phyloP scores from a whole-genome alignment of 2,888 invertebrate species.

The Sminthurides aquaticus region DNA sequence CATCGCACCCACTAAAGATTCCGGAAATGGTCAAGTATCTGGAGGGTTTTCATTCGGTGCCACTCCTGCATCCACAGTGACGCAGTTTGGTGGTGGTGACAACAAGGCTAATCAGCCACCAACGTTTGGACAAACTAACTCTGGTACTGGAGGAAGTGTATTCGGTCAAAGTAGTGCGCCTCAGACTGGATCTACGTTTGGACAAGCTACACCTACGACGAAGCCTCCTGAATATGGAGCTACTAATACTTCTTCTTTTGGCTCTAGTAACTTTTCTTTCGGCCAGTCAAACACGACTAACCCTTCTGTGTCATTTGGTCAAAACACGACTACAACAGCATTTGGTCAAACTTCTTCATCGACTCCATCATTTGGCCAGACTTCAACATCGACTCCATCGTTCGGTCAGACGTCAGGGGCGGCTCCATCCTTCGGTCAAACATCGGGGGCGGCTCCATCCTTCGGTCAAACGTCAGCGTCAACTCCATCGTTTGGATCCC shows the following conservation, averaged over 20 bases:
- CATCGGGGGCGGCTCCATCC: slow-evolving; percentile 11
- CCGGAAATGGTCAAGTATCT: no score
- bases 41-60: no score
- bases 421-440: no score
- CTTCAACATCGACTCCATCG: background rate
- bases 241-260: background rate
- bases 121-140: no score
- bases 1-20: no score
- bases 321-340: slow-evolving; percentile 6
- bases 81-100: no score
- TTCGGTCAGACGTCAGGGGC: background rate
- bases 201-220: background rate
- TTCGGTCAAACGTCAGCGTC: background rate
- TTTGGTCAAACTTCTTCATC: slow-evolving; percentile 15
- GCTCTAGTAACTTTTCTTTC: background rate
- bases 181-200: slow-evolving; percentile 1
- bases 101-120: no score
- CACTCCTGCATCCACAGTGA: no score
- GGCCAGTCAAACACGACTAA: background rate
- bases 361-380: background rate
- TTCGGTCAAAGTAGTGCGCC: slow-evolving; percentile 12
- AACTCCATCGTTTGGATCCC: no score
- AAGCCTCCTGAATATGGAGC: background rate
- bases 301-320: slow-evolving; percentile 1
- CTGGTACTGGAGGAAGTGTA: no score